Base-by-base conservation (phyloP, 2,888 invertebrate genomes). In the Malthinus flaveolus region DNA sequence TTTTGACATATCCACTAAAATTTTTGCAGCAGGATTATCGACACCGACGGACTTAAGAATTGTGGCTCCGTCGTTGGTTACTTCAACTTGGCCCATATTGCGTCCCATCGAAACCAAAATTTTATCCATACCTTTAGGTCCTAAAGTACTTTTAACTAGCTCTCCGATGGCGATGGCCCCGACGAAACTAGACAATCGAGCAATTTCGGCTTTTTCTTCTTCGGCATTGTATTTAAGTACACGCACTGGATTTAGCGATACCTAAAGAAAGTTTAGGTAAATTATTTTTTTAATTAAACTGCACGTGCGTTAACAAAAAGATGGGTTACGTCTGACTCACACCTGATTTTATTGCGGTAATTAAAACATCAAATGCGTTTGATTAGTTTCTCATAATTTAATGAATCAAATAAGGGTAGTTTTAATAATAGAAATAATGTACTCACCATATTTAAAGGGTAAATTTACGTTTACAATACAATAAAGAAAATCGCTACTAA, bases 81-180 rank as follows among this genome's bases (percentile, higher is more conserved):
- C 95, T 81, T 97, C 92, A 56, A 99, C 93, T 72, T 86, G 84
- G 33, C 92, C 92, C 49, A 88, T 85, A 73, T 87, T 90, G 59
- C 93, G 85, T 1, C 94, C 94, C 67, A 84, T 83, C 1, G 92
- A 86, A 11, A 94, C 89, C 15, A 95, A 80, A 63, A 95, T 93
- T 81, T 94, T 94, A 74, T 94, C 94, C 98, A 99, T 98, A 73
- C 99, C 99, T 81, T 99, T 99, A 0, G 99, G 99, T 3, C 99
- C 99, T 31, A 99, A 83, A 4, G 99, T 99, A 68, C 95, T 96
- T 79, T 97, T 99, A 0, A 99, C 93, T 67, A 99, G 83, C 80
- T 99, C 99, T 32, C 99, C 99, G 73, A 99, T 95, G 9, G 98
- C 97, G 71, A 98, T 98, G 12, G 98, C 98, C 50, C 99, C 99